A percentile compares a stretch with the other conserved stretches of the same genome.
These are phyloP conservation scores for Sceloporus undulatus DNA, from an alignment of 2,113 vertebrate genomes.

Conservation along the genomic window DNA sequence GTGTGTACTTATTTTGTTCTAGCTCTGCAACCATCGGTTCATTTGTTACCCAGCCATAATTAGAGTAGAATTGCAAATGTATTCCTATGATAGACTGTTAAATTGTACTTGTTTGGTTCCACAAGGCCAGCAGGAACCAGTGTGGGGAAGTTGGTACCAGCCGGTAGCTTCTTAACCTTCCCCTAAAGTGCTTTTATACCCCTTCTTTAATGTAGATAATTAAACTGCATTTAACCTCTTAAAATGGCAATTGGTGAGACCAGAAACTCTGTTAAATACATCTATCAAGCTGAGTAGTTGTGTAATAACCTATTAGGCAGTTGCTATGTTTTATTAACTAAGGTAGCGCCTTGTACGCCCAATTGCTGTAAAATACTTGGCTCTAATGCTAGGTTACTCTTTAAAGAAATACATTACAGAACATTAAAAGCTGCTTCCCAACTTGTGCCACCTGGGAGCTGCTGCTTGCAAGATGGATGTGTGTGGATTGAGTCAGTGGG, in stretches of 20 bases:
- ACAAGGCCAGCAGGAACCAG: too few relatives aligned
- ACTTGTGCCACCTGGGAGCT: background rate
- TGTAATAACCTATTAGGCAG: background rate
- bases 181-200: conserved; percentile 17
- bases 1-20: background rate
- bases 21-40: background rate
- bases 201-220: conserved; percentile 23
- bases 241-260: background rate
- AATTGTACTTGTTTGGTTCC: background rate
- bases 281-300: conserved; percentile 18
- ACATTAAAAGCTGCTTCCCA: background rate
- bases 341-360: too few relatives aligned
- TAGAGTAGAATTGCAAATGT: background rate
- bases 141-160: background rate
- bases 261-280: background rate
- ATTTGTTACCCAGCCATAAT: background rate
- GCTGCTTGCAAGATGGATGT: background rate
- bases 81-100: background rate
- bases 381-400: background rate
- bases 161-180: background rate
- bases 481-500: background rate
- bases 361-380: background rate
- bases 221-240: conserved; percentile 18
- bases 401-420: background rate
- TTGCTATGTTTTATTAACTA: background rate